Base-by-base conservation (phyloP, 2,888 invertebrate species). In the Priapulus caudatus region DNA sequence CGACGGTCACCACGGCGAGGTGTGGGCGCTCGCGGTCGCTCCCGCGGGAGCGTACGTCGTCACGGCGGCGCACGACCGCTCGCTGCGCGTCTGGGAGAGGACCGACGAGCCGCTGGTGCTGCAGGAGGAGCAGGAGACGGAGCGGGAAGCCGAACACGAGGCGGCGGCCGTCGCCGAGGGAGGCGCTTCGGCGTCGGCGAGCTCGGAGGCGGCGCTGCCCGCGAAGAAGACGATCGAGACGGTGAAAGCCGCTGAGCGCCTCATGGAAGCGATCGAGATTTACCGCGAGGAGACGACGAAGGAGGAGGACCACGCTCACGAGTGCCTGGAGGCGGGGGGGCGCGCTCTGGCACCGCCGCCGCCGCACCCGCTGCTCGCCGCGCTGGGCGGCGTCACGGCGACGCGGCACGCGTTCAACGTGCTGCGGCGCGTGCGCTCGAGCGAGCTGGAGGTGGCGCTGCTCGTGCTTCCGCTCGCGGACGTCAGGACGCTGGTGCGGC, bases 371-470 rank as follows among this genome's bases (percentile, higher is more conserved):
- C 70, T 95, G 48, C 86, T 97, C 83, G 75, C 79, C 52, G 89
- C 88, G 0, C 82, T 83, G 67, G 79, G 81, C 68, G 84, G 81
- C 23, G 72, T 77, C 46, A 82, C 81, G 19, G 75, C 82, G 0
- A 81, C 83, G 45, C 84, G 88, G 64, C 95, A 87, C 72, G 73
- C 97, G 10, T 72, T 87, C 2, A 84, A 85, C 67, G 83, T 83
- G 2, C 65, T 97, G 18, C 80, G 78, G 64, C 81, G 81, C 63
- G 82, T 93, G 60, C 80, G 86, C 57, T 77, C 88, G 1, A 89
- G 93, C 66, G 92, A 95, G 66, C 72, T 97, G 55, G 91, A 95
- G 71, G 90, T 92, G 71, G 80, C 90, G 0, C 74, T 97, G 1
- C 73, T 93, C 1, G 74, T 92, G 10, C 72, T 97, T 45, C 90